Conservation (phyloP, 2,113 vertebrate genomes). For the Saguinus imperator region DNA sequence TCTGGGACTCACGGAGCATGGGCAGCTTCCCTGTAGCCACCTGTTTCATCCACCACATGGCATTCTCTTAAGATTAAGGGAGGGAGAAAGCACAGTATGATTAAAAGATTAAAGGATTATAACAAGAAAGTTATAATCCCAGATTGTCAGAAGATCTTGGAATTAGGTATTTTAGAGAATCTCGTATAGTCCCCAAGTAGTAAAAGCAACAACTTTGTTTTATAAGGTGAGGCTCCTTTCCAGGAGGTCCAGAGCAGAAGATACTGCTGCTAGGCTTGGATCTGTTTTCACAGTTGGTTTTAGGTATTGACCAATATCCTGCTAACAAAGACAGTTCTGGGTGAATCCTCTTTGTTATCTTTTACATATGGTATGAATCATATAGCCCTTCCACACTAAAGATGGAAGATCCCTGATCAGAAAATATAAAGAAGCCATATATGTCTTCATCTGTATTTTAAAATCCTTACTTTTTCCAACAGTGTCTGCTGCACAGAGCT, state of each 20-base stretch:
- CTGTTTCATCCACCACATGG: background rate
- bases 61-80: background rate
- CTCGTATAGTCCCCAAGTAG: background rate
- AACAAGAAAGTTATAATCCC: background rate
- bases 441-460: background rate
- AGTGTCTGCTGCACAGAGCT: conserved; percentile 95
- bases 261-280: background rate
- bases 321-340: background rate
- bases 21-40: background rate
- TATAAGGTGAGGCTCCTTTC: background rate
- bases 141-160: background rate
- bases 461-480: background rate
- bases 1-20: background rate
- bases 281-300: background rate
- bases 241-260: background rate
- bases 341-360: background rate
- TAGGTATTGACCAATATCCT: background rate
- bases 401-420: background rate
- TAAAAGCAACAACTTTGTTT: background rate
- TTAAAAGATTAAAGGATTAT: background rate
- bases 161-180: background rate
- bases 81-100: background rate
- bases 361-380: background rate
- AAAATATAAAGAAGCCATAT: background rate
- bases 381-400: background rate